Evolutionary conservation across 1,140 invertebrate genomes (phyloP), one percentile per base, ranked within the genome.

Genomic region (Lordiphosa collinella): DNA sequence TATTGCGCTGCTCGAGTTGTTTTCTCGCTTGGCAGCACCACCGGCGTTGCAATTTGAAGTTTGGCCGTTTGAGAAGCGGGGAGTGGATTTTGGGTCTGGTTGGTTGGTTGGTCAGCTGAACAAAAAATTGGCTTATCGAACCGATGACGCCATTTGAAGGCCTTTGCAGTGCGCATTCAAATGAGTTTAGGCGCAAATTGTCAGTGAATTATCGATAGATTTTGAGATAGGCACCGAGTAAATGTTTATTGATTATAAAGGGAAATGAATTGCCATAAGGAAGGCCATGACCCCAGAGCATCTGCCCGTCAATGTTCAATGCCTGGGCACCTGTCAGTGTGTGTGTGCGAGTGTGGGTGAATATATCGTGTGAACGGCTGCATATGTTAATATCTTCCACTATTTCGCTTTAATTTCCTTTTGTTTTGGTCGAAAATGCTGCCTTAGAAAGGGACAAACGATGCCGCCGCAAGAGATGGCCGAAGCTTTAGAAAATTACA

Each of bases 341-440:
- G 31, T 22, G 44, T 56, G 52, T 62, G 44, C 53, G 52, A 57
- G 43, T 58, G 74, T 69, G 70, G 53, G 50, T 58, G 54, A 54
- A 64, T 69, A 61, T 84, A 84, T 78, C 64, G 76, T 82, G 76
- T 78, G 76, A 82, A 84, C 63, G 43, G 56, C 78, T 78, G 78
- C 76, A 82, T 76, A 84, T 82, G 76, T 76, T 80, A 82, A 80
- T 76, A 80, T 80, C 60, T 82, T 80, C 65, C 52, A 57, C 68
- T 46, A 53, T 37, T 47, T 49, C 56, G 73, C 58, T 56, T 75
- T 72, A 82, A 84, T 75, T 82, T 82, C 40, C 63, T 44, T 78
- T 76, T 76, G 54, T 68, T 82, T 84, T 67, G 35, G 12, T 50
- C 32, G 49, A 37, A 25, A 25, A 25, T 25, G 22, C 5, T 6